Evolutionary conservation across 2,797 vertebrate genomes (phyloP), one percentile per base, ranked within the genome.

Genomic region (Hippocampus kuda): DNA sequence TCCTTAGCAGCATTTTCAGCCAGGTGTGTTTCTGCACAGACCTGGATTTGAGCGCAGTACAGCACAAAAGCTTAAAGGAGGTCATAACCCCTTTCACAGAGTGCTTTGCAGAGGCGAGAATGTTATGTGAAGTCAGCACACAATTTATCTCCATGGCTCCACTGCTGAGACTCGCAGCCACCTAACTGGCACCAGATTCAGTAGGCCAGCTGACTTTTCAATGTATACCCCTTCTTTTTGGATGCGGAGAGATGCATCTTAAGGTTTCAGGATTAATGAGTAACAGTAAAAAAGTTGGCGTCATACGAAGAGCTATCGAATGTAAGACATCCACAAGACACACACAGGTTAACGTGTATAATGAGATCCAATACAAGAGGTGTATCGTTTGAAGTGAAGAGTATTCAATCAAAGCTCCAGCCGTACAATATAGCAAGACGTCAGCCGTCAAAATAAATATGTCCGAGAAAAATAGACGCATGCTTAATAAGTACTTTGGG

Each of bases 71-170:
- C 57, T 78, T 67, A 60, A 48, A 54, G 72, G 72, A 83, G 86
- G 84, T 85, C 78, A 70, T 34, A 76, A 85, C 83, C 84, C 84
- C 84, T 84, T 85, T 86, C 79, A 86, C 69, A 73, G 72, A 79
- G 60, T 74, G 68, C 73, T 72, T n/a, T 57, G 26, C 70, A 67
- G 64, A 82, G 75, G 70, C 68, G 48, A 80, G 68, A 65, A 24
- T 70, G 69, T 70, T 69, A 72, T 77, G 68, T 81, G 74, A 81
- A 83, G 72, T 79, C 81, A 77, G 75, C 67, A 72, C 67, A 67
- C 65, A 8, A 65, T 80, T 69, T 76, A 75, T 80, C 67, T 76
- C 68, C 60, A 48, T 27, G 15, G 63, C 63, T 27, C 44, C 13
- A 4, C 63, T 65, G 63, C n/a, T 54, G 10, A 53, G 22, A 12